phyloP scores from a whole-genome alignment of 2,113 vertebrate genomes.

The Indicator indicator region DNA sequence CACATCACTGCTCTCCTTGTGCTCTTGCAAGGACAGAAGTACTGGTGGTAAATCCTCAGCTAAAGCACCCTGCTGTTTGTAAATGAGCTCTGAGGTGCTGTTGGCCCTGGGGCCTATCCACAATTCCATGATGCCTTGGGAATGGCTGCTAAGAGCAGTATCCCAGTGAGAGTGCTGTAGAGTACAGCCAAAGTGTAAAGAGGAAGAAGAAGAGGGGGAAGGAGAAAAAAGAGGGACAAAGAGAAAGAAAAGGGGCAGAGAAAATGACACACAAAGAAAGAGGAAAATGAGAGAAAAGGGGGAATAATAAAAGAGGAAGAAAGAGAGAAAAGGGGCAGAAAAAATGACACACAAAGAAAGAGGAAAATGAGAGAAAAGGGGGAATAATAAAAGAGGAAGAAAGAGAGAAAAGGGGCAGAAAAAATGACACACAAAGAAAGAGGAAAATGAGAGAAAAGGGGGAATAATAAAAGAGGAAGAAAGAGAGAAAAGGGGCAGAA shows the following conservation, averaged over 20 bases:
- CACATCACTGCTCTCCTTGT: neutral
- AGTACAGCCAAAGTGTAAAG: neutral
- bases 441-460: neutral
- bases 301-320: neutral
- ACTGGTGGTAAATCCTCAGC: neutral
- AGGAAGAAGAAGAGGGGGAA: neutral
- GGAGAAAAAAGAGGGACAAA: too few species aligned
- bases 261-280: neutral
- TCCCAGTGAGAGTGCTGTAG: rapidly evolving
- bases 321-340: neutral
- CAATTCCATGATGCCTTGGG: neutral
- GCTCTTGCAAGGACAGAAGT: neutral
- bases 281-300: neutral
- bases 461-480: neutral
- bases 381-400: neutral
- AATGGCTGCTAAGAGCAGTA: neutral
- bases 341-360: neutral
- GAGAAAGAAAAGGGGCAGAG: neutral
- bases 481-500: neutral
- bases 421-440: neutral
- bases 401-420: neutral
- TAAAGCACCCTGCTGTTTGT: neutral
- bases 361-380: neutral
- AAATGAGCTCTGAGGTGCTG: conserved; percentile 21
- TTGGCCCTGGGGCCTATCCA: neutral